These are phyloP conservation scores for Phodopus roborovskii DNA, from an alignment of 2,113 vertebrate genomes.

Conservation along the genomic window DNA sequence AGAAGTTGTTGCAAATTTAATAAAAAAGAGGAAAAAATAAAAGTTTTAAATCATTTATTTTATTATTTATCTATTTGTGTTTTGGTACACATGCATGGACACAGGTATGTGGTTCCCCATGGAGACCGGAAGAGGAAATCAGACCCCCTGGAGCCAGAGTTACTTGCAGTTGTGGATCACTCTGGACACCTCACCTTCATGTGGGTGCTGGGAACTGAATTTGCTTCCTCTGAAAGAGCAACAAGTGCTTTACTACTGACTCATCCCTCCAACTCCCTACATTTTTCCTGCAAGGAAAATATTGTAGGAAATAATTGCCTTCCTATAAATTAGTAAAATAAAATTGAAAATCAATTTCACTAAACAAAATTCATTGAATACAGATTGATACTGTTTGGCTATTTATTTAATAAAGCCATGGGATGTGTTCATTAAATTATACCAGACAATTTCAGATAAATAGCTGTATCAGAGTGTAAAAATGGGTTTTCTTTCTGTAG, in stretches of 20 bases:
- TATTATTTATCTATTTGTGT: neutral
- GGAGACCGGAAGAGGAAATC: neutral
- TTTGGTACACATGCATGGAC: neutral
- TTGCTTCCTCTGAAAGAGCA: too few relatives aligned
- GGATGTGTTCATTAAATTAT: neutral
- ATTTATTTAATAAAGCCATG: neutral
- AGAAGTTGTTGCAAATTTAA: too few relatives aligned
- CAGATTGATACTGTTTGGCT: neutral
- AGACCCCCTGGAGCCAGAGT: too few relatives aligned
- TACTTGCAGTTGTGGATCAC: neutral
- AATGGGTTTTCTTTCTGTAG: neutral
- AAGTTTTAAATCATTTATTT: neutral
- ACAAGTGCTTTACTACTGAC: neutral
- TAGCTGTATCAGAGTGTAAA: neutral
- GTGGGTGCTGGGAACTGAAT: neutral
- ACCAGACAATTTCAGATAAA: neutral
- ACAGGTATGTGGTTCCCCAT: neutral
- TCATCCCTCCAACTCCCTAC: neutral
- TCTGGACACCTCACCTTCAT: neutral
- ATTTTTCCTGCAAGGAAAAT: slow-evolving; percentile 38
- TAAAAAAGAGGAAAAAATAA: neutral
- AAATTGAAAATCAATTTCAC: slow-evolving; percentile 41
- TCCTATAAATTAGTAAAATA: neutral
- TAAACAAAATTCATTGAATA: neutral
- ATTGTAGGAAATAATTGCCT: neutral